phyloP scores from a whole-genome alignment of 2,797 vertebrate genomes.

The Enteromius trimaculatus region DNA sequence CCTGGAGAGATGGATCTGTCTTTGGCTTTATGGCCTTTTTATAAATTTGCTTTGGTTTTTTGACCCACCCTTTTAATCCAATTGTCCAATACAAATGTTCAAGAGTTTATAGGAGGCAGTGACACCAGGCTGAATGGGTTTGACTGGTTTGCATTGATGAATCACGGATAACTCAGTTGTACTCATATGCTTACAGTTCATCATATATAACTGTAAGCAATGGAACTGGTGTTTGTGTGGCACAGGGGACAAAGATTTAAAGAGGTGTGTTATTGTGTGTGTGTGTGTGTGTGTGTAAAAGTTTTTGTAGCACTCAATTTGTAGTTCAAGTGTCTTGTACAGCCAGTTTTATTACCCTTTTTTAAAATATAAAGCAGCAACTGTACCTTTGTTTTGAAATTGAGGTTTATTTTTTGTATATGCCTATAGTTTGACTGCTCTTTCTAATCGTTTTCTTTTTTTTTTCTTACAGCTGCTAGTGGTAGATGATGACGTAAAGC shows the following conservation, averaged over 20 bases:
- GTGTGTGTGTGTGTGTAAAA: no score
- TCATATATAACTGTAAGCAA: conserved; percentile 6
- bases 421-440: neutral
- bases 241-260: conserved; percentile 39
- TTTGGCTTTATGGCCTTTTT: conserved; percentile 10
- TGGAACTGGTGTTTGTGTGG: conserved; percentile 19
- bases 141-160: neutral
- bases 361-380: neutral
- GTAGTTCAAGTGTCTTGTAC: neutral
- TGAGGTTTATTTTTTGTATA: neutral
- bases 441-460: neutral
- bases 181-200: no score
- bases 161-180: neutral
- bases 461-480: neutral
- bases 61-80: neutral
- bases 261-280: neutral
- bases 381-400: neutral
- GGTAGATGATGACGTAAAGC: neutral
- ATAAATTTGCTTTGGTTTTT: conserved; percentile 26
- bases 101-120: conserved; percentile 13
- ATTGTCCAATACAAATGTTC: conserved; percentile 2
- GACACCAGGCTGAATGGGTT: neutral
- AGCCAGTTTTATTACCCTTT: neutral
- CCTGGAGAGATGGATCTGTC: conserved; percentile 11
- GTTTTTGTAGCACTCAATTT: neutral